Evolutionary conservation across 2,113 vertebrate genomes (phyloP).

Genomic region (Urocynchramus pylzowi): DNA sequence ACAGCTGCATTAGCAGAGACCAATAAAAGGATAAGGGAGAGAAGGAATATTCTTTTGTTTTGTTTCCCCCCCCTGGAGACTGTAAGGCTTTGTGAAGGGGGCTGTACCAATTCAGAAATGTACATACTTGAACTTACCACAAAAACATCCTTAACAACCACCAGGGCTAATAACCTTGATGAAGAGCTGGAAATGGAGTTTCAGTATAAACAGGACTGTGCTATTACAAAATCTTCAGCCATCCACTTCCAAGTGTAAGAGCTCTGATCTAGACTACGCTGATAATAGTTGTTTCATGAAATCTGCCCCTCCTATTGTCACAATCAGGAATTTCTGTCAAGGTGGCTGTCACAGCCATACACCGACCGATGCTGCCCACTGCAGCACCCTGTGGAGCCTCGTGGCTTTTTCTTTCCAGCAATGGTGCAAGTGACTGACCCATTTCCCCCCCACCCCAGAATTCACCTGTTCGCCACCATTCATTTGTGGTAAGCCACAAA

Average conservation of each 20-base stretch:
- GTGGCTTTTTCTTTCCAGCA: not conserved
- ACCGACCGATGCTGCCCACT: not conserved
- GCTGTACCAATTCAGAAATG: not conserved
- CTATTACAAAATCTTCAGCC: not conserved
- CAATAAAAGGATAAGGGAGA: not conserved
- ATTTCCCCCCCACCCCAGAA: not conserved
- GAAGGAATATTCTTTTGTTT: not conserved
- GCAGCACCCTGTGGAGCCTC: not conserved
- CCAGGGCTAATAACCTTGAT: not conserved
- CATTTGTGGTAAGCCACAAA: not conserved
- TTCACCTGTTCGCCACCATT: not conserved
- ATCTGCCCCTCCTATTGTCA: not conserved
- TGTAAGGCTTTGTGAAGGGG: not conserved
- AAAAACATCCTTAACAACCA: not conserved
- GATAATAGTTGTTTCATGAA: not conserved
- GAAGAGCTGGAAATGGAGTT: not conserved
- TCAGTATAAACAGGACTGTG: not conserved
- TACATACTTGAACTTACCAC: not conserved
- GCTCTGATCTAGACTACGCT: not conserved
- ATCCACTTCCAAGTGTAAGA: not conserved
- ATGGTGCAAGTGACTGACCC: not conserved
- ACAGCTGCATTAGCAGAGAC: conserved; percentile 3
- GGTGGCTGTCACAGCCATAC: not conserved
- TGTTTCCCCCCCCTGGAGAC: not conserved
- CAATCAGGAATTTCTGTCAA: not conserved